phyloP scores from a whole-genome alignment of 2,888 invertebrate genomes.

The Chouioia cunea region DNA sequence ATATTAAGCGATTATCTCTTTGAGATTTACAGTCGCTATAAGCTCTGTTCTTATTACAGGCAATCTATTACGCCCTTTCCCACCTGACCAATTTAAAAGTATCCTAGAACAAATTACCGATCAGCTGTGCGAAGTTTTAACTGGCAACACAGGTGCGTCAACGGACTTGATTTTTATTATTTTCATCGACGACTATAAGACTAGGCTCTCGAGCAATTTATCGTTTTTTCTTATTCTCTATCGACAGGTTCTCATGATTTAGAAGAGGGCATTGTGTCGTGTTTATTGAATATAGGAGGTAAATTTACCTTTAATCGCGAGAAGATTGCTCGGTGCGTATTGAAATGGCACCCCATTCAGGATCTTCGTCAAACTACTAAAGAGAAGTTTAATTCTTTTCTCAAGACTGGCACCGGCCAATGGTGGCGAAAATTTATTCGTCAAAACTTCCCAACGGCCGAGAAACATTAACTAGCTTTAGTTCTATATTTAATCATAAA shows the following conservation, averaged over 20 bases:
- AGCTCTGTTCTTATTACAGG: constrained; percentile 51
- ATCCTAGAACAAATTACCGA: constrained; percentile 52
- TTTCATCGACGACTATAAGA: neutral
- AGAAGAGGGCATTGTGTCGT: constrained; percentile 60
- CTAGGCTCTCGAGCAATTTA: neutral
- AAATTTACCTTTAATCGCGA: constrained; percentile 53
- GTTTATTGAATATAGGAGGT: constrained; percentile 56
- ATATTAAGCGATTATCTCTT: constrained; percentile 22
- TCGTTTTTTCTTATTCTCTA: neutral
- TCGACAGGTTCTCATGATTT: constrained; percentile 55
- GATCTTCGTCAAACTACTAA: constrained; percentile 51
- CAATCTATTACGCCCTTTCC: constrained; percentile 58
- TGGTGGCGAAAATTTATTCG: constrained; percentile 56
- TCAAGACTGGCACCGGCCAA: constrained; percentile 38
- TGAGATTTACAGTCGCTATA: constrained; percentile 7
- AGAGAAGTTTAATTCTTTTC: constrained; percentile 55
- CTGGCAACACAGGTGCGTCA: constrained; percentile 54
- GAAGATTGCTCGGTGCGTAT: constrained; percentile 49
- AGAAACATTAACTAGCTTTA: constrained; percentile 15
- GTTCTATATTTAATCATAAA: constrained; percentile 4
- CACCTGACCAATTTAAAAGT: constrained; percentile 50
- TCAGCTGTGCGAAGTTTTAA: constrained; percentile 57
- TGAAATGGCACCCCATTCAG: constrained; percentile 57
- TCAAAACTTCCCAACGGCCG: constrained; percentile 29
- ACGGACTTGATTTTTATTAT: constrained; percentile 9